Percentiles rank a stretch among this genome's conserved stretches.
These are phyloP conservation scores for Drosophila neotestacea DNA, from an alignment of 2,888 invertebrate genomes.

Conservation along the genomic window DNA sequence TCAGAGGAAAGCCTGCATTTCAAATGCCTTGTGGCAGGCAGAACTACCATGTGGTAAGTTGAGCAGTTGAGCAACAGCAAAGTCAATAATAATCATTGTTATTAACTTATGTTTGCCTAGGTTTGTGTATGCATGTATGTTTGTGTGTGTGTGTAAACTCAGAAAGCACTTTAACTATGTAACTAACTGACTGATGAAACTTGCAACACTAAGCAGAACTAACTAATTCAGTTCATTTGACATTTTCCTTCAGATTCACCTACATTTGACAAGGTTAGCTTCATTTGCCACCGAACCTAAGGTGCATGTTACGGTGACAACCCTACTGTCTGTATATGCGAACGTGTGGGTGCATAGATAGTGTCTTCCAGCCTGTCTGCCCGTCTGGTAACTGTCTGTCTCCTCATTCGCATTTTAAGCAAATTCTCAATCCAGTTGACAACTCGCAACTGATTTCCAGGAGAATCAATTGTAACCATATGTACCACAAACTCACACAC, in stretches of 20 bases:
- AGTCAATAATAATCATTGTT: constrained; percentile 75
- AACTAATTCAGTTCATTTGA: constrained; percentile 37
- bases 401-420: constrained; percentile 61
- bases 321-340: neutral
- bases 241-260: constrained; percentile 30
- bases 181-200: constrained; percentile 41
- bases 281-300: constrained; percentile 27
- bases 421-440: constrained; percentile 47
- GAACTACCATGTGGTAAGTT: constrained; percentile 33
- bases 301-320: constrained; percentile 24
- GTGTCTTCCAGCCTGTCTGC: constrained; percentile 30
- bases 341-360: constrained; percentile 13
- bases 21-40: constrained; percentile 38
- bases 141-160: constrained; percentile 2
- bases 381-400: constrained; percentile 29
- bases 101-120: constrained; percentile 62
- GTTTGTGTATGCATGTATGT: constrained; percentile 1
- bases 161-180: constrained; percentile 50
- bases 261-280: constrained; percentile 47
- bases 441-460: constrained; percentile 54
- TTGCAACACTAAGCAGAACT: constrained; percentile 9
- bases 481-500: constrained; percentile 36
- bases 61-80: constrained; percentile 38
- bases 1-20: constrained; percentile 54
- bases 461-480: constrained; percentile 44